Evolutionary conservation across 2,888 invertebrate species (phyloP).

Genomic region (Gasteruption jaculator): DNA sequence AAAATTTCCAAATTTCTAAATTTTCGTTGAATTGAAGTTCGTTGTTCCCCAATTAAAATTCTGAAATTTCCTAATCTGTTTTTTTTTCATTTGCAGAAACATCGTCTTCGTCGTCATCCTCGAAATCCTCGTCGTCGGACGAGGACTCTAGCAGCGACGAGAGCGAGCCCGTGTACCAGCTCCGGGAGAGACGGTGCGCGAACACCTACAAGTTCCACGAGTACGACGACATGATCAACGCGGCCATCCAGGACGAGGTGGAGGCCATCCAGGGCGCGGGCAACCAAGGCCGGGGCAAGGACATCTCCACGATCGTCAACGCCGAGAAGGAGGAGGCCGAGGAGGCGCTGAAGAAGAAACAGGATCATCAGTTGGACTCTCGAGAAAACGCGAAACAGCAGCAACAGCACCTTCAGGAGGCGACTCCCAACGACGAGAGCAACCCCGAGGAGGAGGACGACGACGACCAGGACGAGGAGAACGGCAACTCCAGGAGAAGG

Average conservation of each 20-base stretch:
- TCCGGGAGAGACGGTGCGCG: conserved; percentile 74
- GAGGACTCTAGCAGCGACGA: conserved; percentile 55
- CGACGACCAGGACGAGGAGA: conserved; percentile 51
- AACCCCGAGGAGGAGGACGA: conserved; percentile 52
- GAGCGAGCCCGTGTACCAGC: conserved; percentile 77
- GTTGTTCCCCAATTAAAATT: too few relatives aligned
- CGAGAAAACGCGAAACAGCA: too few relatives aligned
- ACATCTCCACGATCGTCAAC: conserved; percentile 81
- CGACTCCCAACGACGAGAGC: too few relatives aligned
- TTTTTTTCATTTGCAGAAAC: conserved; percentile 19
- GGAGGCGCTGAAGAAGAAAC: too few relatives aligned
- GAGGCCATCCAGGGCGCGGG: conserved; percentile 73
- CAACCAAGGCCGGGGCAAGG: conserved; percentile 82
- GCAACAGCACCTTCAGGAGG: too few relatives aligned
- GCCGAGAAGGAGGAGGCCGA: conserved; percentile 67
- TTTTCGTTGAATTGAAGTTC: too few relatives aligned
- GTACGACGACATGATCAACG: conserved; percentile 93
- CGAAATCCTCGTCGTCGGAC: conserved; percentile 39
- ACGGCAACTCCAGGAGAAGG: conserved; percentile 38
- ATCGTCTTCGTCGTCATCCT: conserved; percentile 35
- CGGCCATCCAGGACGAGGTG: conserved; percentile 78
- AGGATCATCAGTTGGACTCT: too few relatives aligned
- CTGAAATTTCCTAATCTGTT: neutral
- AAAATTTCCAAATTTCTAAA: too few relatives aligned
- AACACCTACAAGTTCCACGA: conserved; percentile 85